A percentile compares a stretch with the other conserved stretches of the same genome.
These are phyloP conservation scores for Petromus typicus DNA, from an alignment of 2,113 vertebrate species.

Conservation along the genomic window DNA sequence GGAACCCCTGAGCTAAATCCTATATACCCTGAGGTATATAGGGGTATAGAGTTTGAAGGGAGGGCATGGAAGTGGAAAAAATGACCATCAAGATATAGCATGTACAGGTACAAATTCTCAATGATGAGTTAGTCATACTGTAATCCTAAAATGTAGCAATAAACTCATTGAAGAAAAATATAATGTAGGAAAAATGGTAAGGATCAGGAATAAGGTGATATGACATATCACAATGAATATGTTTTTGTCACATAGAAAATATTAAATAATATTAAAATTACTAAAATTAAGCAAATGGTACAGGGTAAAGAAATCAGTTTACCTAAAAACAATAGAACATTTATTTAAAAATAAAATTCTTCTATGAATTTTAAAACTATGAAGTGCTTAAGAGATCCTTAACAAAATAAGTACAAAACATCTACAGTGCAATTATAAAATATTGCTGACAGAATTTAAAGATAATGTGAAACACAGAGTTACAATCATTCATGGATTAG, in stretches of 20 bases:
- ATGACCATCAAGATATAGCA: no score
- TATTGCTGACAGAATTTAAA: background rate
- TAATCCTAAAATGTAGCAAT: no score
- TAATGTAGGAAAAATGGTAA: background rate
- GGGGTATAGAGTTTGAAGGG: no score
- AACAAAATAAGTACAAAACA: background rate
- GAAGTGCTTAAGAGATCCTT: background rate
- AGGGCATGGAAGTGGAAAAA: no score
- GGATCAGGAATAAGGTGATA: background rate
- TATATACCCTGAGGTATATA: no score
- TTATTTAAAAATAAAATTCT: background rate
- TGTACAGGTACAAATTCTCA: no score
- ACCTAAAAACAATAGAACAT: background rate
- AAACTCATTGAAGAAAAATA: background rate
- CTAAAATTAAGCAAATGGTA: background rate
- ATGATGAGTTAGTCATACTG: no score
- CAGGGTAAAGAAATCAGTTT: background rate
- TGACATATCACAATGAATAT: no score
- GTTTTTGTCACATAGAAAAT: conserved; percentile 2
- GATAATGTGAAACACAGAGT: background rate
- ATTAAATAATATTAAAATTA: background rate
- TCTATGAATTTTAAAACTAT: background rate
- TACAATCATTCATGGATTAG: background rate
- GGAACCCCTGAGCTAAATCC: no score
- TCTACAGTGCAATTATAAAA: background rate